Evolutionary conservation across 2,888 invertebrate species (phyloP).

Genomic region (Pomacea canaliculata): DNA sequence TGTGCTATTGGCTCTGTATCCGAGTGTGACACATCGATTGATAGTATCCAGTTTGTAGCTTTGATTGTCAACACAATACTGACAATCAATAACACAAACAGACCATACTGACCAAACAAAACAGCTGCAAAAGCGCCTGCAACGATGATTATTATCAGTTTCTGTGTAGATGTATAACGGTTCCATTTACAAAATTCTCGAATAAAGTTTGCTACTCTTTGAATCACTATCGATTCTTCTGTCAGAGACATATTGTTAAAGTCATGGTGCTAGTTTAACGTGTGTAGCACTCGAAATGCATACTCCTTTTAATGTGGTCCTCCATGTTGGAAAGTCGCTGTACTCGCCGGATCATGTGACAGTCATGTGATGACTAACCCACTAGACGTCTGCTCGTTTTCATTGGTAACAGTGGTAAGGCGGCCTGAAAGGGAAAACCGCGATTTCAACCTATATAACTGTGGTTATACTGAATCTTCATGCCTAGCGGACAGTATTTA

Average conservation of each 20-base stretch:
- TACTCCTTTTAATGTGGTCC: neutral
- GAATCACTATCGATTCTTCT: neutral
- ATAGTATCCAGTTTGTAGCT: slow-evolving; percentile 1
- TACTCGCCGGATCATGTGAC: slow-evolving; percentile 18
- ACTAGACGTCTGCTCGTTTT: too few species aligned
- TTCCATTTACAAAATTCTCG: neutral
- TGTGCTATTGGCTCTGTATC: neutral
- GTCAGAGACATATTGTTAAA: neutral
- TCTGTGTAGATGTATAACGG: slow-evolving; percentile 7
- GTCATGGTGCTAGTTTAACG: neutral
- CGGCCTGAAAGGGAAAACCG: too few species aligned
- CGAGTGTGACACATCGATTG: neutral
- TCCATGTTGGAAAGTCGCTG: slow-evolving; percentile 22
- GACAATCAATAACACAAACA: slow-evolving; percentile 18
- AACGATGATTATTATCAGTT: slow-evolving; percentile 1
- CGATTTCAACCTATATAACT: too few species aligned
- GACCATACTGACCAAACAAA: slow-evolving; percentile 6
- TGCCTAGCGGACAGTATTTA: too few species aligned
- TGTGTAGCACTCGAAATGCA: neutral
- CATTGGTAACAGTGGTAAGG: too few species aligned
- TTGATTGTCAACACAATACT: slow-evolving; percentile 5
- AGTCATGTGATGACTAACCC: slow-evolving; percentile 18
- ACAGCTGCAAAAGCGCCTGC: slow-evolving; percentile 7
- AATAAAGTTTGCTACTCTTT: neutral
- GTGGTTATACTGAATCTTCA: too few species aligned